Conservation (phyloP, 2,797 vertebrate genomes). For the Chaetodon trifasciatus region DNA sequence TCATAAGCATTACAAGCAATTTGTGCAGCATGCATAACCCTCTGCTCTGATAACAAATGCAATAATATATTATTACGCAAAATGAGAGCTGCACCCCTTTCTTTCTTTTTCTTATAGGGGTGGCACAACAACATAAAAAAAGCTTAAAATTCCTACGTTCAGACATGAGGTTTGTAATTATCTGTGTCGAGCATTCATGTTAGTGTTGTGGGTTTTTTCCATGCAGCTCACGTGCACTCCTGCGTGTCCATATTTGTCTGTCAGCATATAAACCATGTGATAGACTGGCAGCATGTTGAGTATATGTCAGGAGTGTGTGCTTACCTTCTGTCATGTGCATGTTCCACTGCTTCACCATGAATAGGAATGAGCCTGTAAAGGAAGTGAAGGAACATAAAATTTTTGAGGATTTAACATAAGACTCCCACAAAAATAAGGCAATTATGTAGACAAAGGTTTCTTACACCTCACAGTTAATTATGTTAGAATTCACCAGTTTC, state of each 20-base stretch:
- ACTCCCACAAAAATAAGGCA: not conserved
- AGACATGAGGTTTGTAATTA: not conserved
- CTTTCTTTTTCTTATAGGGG: not conserved
- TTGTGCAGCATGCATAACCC: not conserved
- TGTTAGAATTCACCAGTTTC: not conserved
- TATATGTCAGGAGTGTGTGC: slow-evolving; percentile 4
- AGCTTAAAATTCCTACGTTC: not conserved
- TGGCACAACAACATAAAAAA: not conserved
- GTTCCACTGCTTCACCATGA: slow-evolving; percentile 4
- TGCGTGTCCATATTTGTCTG: slow-evolving; percentile 16
- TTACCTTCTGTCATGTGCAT: slow-evolving; percentile 25
- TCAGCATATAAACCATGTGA: not conserved
- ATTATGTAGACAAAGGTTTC: not conserved
- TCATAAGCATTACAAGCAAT: slow-evolving; percentile 4
- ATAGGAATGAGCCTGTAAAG: slow-evolving; percentile 28
- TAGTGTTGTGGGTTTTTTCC: not conserved
- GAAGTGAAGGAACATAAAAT: slow-evolving; percentile 7
- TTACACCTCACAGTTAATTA: not conserved
- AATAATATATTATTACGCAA: not conserved
- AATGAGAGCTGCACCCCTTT: not conserved
- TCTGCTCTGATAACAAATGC: not conserved
- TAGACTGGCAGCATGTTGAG: slow-evolving; percentile 23
- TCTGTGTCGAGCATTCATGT: not conserved
- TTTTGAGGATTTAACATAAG: not conserved
- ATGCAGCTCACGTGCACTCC: slow-evolving; percentile 5